phyloP scores from a whole-genome alignment of 2,797 vertebrate genomes.

The Thripadectes ignobilis region DNA sequence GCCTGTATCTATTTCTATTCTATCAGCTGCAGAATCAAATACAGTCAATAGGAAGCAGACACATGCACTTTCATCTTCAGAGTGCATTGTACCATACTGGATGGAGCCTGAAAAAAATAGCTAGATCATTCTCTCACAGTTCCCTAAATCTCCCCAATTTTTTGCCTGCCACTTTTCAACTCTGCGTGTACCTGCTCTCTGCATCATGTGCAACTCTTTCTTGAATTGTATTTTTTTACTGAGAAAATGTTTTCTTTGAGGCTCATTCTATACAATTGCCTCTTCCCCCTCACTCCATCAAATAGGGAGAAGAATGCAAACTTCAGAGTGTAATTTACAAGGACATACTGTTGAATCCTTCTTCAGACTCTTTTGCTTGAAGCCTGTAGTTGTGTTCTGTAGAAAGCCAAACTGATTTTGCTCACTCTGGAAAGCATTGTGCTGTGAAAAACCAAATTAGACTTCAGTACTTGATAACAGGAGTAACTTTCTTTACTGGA shows the following conservation, averaged over 20 bases:
- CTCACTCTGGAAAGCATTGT: not conserved
- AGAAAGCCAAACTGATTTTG: constrained; percentile 35
- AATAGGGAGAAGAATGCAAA: not conserved
- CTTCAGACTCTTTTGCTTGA: not conserved
- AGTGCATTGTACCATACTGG: not conserved
- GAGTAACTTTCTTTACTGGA: not conserved
- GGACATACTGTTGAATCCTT: not conserved
- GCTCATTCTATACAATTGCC: not conserved
- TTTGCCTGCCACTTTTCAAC: not conserved
- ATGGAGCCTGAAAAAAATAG: not conserved
- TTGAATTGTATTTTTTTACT: not conserved
- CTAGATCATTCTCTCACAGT: not conserved
- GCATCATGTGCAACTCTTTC: not conserved
- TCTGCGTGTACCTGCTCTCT: not conserved
- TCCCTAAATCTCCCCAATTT: not conserved
- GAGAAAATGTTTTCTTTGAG: not conserved
- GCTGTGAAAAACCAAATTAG: constrained; percentile 35
- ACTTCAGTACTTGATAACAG: not conserved
- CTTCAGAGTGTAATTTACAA: constrained; percentile 2
- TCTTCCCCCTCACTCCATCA: not conserved
- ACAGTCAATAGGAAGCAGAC: not conserved
- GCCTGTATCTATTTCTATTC: constrained; percentile 14
- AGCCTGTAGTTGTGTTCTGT: constrained; percentile 30
- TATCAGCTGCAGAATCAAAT: constrained; percentile 18
- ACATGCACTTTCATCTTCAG: not conserved